phyloP scores from a whole-genome alignment of 2,888 invertebrate species.

The Eristalis tenax region DNA sequence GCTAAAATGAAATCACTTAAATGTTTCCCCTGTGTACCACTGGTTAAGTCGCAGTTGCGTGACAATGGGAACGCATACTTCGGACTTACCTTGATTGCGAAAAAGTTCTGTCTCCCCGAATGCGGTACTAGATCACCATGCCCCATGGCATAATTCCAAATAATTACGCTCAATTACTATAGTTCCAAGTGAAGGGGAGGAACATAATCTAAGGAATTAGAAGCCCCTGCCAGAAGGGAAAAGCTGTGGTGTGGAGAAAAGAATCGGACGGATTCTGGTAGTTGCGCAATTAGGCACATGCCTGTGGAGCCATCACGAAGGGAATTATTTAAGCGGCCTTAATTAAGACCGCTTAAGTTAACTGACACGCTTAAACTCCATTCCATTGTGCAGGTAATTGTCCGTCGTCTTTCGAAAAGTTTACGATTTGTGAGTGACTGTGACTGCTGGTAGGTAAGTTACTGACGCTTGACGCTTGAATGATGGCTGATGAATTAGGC shows the following conservation, averaged over 20 bases:
- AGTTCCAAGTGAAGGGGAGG: background rate
- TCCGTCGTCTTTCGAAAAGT: background rate
- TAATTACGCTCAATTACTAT: slow-evolving; percentile 53
- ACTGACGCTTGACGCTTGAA: too few species aligned
- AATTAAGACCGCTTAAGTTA: slow-evolving; percentile 26
- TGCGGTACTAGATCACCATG: slow-evolving; percentile 24
- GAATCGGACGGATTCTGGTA: slow-evolving; percentile 6
- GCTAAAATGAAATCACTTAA: slow-evolving; percentile 43
- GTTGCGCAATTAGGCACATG: slow-evolving; percentile 41
- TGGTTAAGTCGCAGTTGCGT: slow-evolving; percentile 48
- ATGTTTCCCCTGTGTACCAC: slow-evolving; percentile 36
- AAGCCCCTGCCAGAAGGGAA: background rate
- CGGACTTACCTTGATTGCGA: slow-evolving; percentile 41
- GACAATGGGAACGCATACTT: slow-evolving; percentile 49
- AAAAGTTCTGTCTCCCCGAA: slow-evolving; percentile 34
- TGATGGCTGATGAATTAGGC: too few species aligned
- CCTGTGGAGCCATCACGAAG: slow-evolving; percentile 20
- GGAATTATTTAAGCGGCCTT: too few species aligned
- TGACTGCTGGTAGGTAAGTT: too few species aligned
- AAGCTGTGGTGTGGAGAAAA: background rate
- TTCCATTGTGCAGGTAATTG: slow-evolving; percentile 7
- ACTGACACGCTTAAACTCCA: slow-evolving; percentile 27
- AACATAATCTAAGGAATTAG: background rate
- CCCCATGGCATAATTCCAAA: slow-evolving; percentile 49
- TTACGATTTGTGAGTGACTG: background rate